These are phyloP conservation scores for Bradysia coprophila DNA, from an alignment of 1,140 invertebrate species.

Conservation along the genomic window DNA sequence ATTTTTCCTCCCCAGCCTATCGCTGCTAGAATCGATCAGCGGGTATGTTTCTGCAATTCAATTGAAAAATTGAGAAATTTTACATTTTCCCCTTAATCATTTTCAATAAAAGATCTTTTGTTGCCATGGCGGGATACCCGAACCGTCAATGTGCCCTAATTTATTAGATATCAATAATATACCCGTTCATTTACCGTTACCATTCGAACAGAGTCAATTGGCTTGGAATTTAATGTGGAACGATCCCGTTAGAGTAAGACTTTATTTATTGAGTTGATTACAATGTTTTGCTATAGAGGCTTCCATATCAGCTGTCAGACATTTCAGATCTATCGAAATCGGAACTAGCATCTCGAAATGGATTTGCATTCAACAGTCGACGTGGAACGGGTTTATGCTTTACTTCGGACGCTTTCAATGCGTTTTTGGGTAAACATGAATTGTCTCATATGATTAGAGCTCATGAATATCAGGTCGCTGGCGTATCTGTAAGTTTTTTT, in stretches of 20 bases:
- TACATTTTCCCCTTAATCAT: neutral
- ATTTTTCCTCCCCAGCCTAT: too few relatives aligned
- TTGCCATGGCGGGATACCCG: conserved; percentile 55
- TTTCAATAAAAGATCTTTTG: conserved; percentile 37
- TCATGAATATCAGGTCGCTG: conserved; percentile 49
- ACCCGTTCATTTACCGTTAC: conserved; percentile 38
- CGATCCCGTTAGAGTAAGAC: conserved; percentile 42
- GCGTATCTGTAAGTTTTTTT: conserved; percentile 48
- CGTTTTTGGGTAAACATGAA: conserved; percentile 39
- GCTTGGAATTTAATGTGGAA: conserved; percentile 67
- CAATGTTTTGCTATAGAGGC: neutral
- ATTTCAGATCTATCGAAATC: conserved; percentile 13
- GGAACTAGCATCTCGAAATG: conserved; percentile 35
- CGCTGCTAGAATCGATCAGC: too few relatives aligned
- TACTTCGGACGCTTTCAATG: conserved; percentile 39
- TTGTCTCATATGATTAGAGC: conserved; percentile 49
- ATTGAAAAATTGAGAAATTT: too few relatives aligned
- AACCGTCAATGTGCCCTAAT: conserved; percentile 35
- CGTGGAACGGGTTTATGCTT: conserved; percentile 56
- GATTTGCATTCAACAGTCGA: conserved; percentile 45
- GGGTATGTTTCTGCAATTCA: too few relatives aligned
- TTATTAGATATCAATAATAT: conserved; percentile 36
- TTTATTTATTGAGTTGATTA: neutral
- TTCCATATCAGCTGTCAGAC: neutral
- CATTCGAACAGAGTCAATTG: conserved; percentile 39